Conservation (phyloP, 2,888 invertebrate species). For the Nemurella pictetii region DNA sequence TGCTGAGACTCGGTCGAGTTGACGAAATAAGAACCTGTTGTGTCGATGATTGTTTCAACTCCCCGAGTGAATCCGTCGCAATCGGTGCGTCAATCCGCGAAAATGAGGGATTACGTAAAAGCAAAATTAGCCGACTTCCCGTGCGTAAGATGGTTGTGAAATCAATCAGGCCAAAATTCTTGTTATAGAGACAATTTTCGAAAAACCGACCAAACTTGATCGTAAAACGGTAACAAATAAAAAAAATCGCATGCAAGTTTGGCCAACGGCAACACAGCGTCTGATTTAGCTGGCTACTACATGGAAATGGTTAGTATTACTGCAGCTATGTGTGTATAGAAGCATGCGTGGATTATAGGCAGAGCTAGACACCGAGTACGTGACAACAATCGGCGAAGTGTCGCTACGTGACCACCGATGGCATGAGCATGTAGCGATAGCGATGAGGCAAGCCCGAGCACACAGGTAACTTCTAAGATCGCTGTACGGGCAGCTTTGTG, state of each 20-base stretch:
- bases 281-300: too few species aligned
- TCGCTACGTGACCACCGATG: background rate
- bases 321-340: too few species aligned
- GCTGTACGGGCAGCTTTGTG: background rate
- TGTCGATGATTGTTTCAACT: background rate
- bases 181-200: background rate
- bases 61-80: background rate
- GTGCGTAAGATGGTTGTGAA: background rate
- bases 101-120: background rate
- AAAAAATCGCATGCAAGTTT: background rate
- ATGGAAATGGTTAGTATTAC: too few species aligned
- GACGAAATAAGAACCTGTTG: too few species aligned
- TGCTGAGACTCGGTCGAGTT: too few species aligned
- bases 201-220: background rate
- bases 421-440: too few species aligned
- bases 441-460: background rate
- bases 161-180: background rate
- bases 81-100: too few species aligned
- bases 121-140: background rate
- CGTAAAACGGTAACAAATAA: background rate
- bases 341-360: background rate
- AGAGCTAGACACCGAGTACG: background rate
- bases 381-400: background rate
- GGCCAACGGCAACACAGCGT: too few species aligned
- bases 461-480: background rate